A percentile compares a stretch with the other conserved stretches of the same genome.
Conservation (phyloP, 2,113 vertebrate genomes). For the Ciconia maguari region DNA sequence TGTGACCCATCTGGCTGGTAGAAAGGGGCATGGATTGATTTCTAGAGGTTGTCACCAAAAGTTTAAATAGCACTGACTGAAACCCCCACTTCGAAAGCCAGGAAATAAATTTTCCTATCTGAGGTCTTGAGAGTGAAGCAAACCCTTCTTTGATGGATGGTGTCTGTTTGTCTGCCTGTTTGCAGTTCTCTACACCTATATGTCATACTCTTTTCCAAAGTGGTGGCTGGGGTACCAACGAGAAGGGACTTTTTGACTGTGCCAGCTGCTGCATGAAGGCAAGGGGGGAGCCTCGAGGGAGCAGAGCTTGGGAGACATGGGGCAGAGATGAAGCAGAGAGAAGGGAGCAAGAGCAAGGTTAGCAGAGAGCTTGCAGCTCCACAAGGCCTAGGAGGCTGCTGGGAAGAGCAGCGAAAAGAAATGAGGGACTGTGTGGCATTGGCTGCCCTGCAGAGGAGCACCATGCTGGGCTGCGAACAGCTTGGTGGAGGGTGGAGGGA, state of each 20-base stretch:
- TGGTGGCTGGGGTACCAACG: background rate
- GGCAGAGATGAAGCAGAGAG: background rate
- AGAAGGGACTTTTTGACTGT: background rate
- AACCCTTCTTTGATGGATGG: background rate
- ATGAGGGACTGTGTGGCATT: fast-evolving
- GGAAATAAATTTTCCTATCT: background rate
- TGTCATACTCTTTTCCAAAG: background rate
- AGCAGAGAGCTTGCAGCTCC: background rate
- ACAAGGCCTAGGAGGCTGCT: background rate
- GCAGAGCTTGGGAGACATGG: background rate
- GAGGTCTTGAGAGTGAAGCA: background rate
- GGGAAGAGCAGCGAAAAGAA: background rate
- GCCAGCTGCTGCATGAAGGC: background rate
- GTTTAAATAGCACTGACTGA: background rate
- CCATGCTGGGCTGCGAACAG: background rate
- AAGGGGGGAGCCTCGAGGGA: background rate
- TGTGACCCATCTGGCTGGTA: constrained; percentile 10
- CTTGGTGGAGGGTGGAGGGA: background rate
- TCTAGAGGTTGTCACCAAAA: background rate
- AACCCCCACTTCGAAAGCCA: background rate
- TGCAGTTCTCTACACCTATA: background rate
- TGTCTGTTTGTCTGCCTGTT: background rate
- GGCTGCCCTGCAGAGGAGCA: background rate
- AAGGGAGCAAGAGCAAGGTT: background rate
- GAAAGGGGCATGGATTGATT: background rate